A percentile compares a stretch with the other conserved stretches of the same genome.
Conservation (phyloP, 2,888 invertebrate genomes). For the Lepidonotus clava region DNA sequence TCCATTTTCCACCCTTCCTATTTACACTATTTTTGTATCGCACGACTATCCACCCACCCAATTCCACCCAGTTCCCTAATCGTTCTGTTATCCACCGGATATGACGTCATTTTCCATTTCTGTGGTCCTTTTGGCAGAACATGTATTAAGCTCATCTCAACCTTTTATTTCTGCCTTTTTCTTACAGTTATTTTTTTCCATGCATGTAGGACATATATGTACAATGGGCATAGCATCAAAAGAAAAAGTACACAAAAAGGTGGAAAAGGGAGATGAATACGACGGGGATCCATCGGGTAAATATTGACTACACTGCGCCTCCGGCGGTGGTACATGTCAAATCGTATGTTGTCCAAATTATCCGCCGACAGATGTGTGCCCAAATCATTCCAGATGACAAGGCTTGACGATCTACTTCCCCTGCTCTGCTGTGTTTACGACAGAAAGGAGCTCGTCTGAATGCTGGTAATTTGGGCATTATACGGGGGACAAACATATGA, state of each 20-base stretch:
- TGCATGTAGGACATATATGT: conserved; percentile 15
- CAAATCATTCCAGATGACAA: conserved; percentile 33
- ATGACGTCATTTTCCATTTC: conserved; percentile 11
- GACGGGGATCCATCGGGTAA: conserved; percentile 19
- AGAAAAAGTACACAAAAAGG: neutral
- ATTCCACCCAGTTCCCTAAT: neutral
- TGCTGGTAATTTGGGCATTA: neutral
- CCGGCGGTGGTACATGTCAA: conserved; percentile 22
- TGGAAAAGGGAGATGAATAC: conserved; percentile 11
- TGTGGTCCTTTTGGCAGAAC: neutral
- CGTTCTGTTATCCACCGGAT: conserved; percentile 4
- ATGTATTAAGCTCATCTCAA: neutral
- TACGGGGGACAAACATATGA: neutral
- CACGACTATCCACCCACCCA: no score
- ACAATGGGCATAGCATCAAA: neutral
- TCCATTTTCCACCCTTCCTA: neutral
- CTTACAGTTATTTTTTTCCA: neutral
- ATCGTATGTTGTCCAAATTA: conserved; percentile 47
- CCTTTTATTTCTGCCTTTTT: neutral
- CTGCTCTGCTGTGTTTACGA: neutral
- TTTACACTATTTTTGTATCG: conserved; percentile 3
- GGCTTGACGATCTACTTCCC: conserved; percentile 14
- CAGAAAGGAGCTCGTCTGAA: neutral
- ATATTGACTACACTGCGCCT: conserved; percentile 27
- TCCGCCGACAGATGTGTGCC: neutral